Evolutionary conservation across 1,140 invertebrate genomes (phyloP).

Genomic region (Manduca sexta): DNA sequence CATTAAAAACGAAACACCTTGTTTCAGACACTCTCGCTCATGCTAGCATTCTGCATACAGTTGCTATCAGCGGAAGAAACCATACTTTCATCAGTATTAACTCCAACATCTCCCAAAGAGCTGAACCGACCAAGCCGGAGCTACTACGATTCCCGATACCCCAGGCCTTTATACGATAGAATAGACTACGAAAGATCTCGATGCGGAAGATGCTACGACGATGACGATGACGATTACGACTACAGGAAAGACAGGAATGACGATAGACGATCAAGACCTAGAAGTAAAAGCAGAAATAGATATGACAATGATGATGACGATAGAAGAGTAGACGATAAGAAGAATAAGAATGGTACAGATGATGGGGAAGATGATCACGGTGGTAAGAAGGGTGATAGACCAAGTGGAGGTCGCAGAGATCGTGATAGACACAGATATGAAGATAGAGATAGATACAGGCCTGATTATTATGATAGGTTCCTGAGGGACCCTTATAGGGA

Average conservation of each 20-base stretch:
- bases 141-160: slow-evolving; percentile 45
- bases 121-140: slow-evolving; percentile 43
- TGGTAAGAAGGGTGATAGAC: slow-evolving; percentile 33
- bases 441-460: slow-evolving; percentile 56
- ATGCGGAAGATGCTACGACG: slow-evolving; percentile 60
- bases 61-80: slow-evolving; percentile 30
- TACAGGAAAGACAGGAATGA: slow-evolving; percentile 40
- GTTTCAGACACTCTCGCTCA: slow-evolving; percentile 2
- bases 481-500: slow-evolving; percentile 45
- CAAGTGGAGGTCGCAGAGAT: slow-evolving; percentile 31
- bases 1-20: not conserved
- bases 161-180: slow-evolving; percentile 15
- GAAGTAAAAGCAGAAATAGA: slow-evolving; percentile 40
- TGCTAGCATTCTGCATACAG: not conserved
- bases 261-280: slow-evolving; percentile 39
- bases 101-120: slow-evolving; percentile 23
- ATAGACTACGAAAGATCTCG: slow-evolving; percentile 39
- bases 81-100: slow-evolving; percentile 42
- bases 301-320: slow-evolving; percentile 41
- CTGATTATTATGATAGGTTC: slow-evolving; percentile 59
- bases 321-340: slow-evolving; percentile 23
- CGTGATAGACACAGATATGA: slow-evolving; percentile 54
- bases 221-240: slow-evolving; percentile 34
- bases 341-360: slow-evolving; percentile 44
- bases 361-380: slow-evolving; percentile 42